Evolutionary conservation across 2,888 invertebrate genomes (phyloP), one percentile per base, ranked within the genome.

Genomic region (Coecobrya sp.): DNA sequence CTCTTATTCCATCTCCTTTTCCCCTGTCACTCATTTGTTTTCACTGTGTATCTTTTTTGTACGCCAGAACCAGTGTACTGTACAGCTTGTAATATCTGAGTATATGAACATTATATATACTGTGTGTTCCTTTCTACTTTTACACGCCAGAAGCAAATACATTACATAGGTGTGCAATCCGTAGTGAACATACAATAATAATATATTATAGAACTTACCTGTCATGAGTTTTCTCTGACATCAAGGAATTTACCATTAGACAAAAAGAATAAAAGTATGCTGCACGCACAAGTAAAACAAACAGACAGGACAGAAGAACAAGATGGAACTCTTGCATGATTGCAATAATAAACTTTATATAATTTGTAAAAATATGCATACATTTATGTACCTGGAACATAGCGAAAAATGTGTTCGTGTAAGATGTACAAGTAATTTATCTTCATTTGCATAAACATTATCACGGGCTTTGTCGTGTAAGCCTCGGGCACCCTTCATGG

Each of bases 361-460:
- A 65, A 65, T 65, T 65, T 65, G 65, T 65, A 27, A 27, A 4
- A 16, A 42, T 73, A 73, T 42, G 73, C 22, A 73, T 73, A 73
- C 22, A n/a, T 42, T 73, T 19, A n/a, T n/a, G n/a, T 8, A 65
- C 16, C 3, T 25, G 65, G 0, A 65, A 25, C 11, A 62, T 19
- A 2, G 22, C 8, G 11, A 65, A 65, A 65, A 27, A 27, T 65
- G 11, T 27, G 65, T 11, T 25, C 27, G 65, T 27, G 59, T 59
- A 59, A 65, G 27, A 65, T 65, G 65, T n/a, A 73, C 36, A 45
- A 10, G 49, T 49, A 76, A 76, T 76, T 76, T 76, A 76, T 76
- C 76, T 76, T 49, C 49, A 76, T 76, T 76, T 76, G 25, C 76
- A 65, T 65, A 27, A 65, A 65, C 65, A 65, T 65, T 65, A 65